Evolutionary conservation across 1,140 invertebrate genomes (phyloP).

Genomic region (Monochamus saltuarius): DNA sequence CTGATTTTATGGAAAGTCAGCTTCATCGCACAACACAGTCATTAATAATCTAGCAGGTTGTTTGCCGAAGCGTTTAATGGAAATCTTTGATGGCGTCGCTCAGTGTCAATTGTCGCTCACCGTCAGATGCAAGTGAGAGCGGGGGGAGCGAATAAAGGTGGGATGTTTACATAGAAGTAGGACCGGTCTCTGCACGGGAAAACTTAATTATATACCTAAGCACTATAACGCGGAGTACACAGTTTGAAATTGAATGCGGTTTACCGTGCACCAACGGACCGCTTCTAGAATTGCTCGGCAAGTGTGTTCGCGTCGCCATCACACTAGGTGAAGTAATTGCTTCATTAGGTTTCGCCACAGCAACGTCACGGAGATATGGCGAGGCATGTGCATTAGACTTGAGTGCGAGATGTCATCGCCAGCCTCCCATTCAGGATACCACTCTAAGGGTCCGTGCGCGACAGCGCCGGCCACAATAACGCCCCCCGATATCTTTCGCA

Average conservation of each 20-base stretch:
- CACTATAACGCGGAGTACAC: slow-evolving; percentile 3
- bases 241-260: slow-evolving; percentile 44
- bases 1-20: slow-evolving; percentile 36
- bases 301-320: slow-evolving; percentile 31
- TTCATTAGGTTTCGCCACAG: slow-evolving; percentile 43
- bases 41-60: slow-evolving; percentile 37
- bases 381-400: slow-evolving; percentile 42
- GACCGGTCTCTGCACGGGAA: slow-evolving; percentile 24
- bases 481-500: background rate
- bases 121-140: slow-evolving; percentile 9
- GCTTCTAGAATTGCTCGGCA: slow-evolving; percentile 20
- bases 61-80: slow-evolving; percentile 36
- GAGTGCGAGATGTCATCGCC: slow-evolving; percentile 31
- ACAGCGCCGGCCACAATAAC: slow-evolving; percentile 5
- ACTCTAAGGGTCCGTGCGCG: background rate
- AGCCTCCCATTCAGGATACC: slow-evolving; percentile 1
- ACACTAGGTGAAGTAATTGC: slow-evolving; percentile 37
- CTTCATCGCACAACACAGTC: slow-evolving; percentile 32
- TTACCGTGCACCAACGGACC: slow-evolving; percentile 26
- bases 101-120: slow-evolving; percentile 28
- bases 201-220: slow-evolving; percentile 41
- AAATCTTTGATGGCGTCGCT: slow-evolving; percentile 32
- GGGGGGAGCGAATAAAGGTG: slow-evolving; percentile 20
- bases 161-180: slow-evolving; percentile 29
- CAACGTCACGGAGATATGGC: slow-evolving; percentile 27